Base-by-base conservation (phyloP, 2,888 invertebrate genomes). In the Heliconius cydno region DNA sequence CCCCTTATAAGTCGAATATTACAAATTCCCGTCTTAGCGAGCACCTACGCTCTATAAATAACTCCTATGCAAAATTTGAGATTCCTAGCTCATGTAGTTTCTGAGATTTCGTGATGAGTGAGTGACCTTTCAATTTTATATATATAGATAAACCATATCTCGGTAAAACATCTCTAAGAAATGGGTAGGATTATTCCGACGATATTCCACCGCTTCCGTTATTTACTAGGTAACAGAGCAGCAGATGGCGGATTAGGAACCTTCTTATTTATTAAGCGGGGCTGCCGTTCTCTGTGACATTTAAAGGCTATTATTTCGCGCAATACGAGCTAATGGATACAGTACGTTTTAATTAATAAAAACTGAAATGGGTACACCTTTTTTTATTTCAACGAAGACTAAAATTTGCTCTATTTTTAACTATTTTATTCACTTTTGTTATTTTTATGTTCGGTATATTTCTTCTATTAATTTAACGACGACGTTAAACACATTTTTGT, bases 211-310 rank as follows among this genome's bases (percentile, higher is more conserved):
- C 1, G 73, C n/a, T 60, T 60, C 60, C 19, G 60, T 60, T 73
- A 73, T 73, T 60, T 73, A 60, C 60, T 38, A n/a, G n/a, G 57
- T 25, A 73, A 60, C 73, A 34, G 73, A 60, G 73, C 57, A 60
- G 60, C 73, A 73, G 60, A 73, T 73, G 73, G 73, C 25, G 73
- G 73, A 73, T 73, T 60, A 73, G 15, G 73, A 38, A 22, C 73
- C 60, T 60, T 73, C 73, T 73, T 73, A 73, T 73, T 73, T 73
- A 73, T 73, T 73, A 73, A 73, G 60, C 57, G 34, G n/a, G 38
- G 60, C 34, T 34, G 38, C 73, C 57, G 34, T 73, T 60, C 73
- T n/a, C 57, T 34, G 60, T 60, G 73, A 60, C 73, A 73, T 73
- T 73, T 73, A 38, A 38, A 73, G 73, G 34, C 38, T 60, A 38